phyloP scores from a whole-genome alignment of 2,888 invertebrate species.

The Spodoptera littoralis region DNA sequence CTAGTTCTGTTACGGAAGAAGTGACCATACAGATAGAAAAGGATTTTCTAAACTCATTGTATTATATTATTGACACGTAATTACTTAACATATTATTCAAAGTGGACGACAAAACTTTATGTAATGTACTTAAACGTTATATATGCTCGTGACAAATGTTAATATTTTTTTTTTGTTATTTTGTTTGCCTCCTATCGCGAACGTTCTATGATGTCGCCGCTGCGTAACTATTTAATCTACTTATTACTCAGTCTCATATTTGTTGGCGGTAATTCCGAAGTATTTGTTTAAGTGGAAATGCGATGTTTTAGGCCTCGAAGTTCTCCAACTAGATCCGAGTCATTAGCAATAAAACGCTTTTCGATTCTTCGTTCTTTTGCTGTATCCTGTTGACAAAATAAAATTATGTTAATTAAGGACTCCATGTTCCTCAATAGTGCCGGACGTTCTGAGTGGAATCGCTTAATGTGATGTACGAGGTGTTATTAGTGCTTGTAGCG shows the following conservation, averaged over 20 bases:
- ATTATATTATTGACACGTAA: constrained; percentile 55
- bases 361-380: constrained; percentile 84
- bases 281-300: constrained; percentile 86
- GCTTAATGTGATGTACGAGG: constrained; percentile 59
- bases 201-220: constrained; percentile 65
- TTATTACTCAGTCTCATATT: constrained; percentile 87
- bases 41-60: constrained; percentile 52
- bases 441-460: constrained; percentile 37
- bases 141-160: constrained; percentile 48
- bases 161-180: constrained; percentile 61
- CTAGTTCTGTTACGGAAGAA: constrained; percentile 54
- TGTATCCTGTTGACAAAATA: constrained; percentile 74
- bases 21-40: constrained; percentile 58
- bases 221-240: constrained; percentile 81
- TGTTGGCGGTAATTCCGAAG: constrained; percentile 80
- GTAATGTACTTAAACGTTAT: constrained; percentile 46
- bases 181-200: constrained; percentile 60
- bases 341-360: constrained; percentile 90
- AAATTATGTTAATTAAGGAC: constrained; percentile 27
- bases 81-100: constrained; percentile 44
- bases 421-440: constrained; percentile 22
- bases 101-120: constrained; percentile 56
- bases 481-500: constrained; percentile 59
- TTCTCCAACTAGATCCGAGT: constrained; percentile 90
- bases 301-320: constrained; percentile 90